A percentile compares a stretch with the other conserved stretches of the same genome.
Evolutionary conservation across 1,140 invertebrate genomes (phyloP).

Genomic region (Drosophila ercepeae): DNA sequence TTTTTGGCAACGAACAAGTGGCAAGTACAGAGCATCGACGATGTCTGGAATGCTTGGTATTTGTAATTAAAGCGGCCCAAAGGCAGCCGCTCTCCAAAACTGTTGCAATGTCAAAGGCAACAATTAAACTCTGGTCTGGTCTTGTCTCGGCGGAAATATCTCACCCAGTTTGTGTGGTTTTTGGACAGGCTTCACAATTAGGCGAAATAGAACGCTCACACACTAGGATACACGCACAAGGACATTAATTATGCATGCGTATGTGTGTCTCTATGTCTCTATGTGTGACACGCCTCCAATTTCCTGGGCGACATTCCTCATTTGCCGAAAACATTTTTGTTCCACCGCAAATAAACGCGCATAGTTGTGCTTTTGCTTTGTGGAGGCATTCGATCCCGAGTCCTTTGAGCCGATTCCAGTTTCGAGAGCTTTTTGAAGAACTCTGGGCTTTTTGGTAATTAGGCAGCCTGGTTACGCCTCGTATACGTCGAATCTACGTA

Average conservation of each 20-base stretch:
- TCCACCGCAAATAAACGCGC: constrained; percentile 50
- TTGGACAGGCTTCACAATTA: constrained; percentile 68
- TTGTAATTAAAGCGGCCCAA: constrained; percentile 59
- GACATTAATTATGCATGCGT: constrained; percentile 75
- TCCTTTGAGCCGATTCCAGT: constrained; percentile 40
- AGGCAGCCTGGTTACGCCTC: constrained; percentile 46
- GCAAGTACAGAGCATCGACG: constrained; percentile 25
- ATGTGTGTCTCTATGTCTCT: constrained; percentile 20
- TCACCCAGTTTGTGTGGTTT: constrained; percentile 34
- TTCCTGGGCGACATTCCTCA: constrained; percentile 58
- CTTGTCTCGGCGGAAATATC: constrained; percentile 12
- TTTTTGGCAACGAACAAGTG: constrained; percentile 3
- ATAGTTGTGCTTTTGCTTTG: constrained; percentile 6
- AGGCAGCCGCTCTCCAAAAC: constrained; percentile 30
- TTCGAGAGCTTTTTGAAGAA: constrained; percentile 44
- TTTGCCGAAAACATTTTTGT: constrained; percentile 60
- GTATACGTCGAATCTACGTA: constrained; percentile 4
- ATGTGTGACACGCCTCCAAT: constrained; percentile 53
- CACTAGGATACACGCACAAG: neutral
- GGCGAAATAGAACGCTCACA: constrained; percentile 34
- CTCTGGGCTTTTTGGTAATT: constrained; percentile 56
- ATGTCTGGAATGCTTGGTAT: constrained; percentile 32
- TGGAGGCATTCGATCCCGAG: constrained; percentile 11
- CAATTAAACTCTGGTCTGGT: constrained; percentile 56
- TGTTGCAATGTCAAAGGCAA: constrained; percentile 75